These are phyloP conservation scores for Paracanthobrama guichenoti DNA, from an alignment of 2,113 vertebrate genomes.

Conservation along the genomic window DNA sequence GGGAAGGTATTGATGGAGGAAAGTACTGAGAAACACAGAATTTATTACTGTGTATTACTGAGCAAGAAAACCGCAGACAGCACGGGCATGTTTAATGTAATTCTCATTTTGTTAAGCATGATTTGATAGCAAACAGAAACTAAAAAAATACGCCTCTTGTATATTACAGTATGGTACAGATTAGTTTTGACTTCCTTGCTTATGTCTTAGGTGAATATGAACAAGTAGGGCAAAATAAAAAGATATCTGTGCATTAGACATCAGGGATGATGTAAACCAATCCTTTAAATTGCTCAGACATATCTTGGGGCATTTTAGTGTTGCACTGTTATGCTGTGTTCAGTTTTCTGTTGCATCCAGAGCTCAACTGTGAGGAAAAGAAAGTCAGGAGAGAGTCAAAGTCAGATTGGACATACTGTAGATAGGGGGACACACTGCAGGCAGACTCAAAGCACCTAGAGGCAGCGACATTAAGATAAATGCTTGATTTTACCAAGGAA, in stretches of 20 bases:
- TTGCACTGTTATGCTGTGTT: not conserved
- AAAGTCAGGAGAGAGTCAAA: not conserved
- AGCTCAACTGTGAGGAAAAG: not conserved
- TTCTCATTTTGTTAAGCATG: not conserved
- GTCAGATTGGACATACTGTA: not conserved
- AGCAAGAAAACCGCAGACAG: not conserved
- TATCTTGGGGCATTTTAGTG: not conserved
- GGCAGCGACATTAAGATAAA: not conserved
- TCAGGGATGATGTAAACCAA: not conserved
- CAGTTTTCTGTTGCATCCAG: not conserved
- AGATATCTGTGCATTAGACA: not conserved
- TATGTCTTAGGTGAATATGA: not conserved
- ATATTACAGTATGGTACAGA: too few relatives aligned
- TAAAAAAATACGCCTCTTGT: not conserved
- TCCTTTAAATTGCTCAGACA: not conserved
- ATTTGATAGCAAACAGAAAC: not conserved
- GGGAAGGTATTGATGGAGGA: not conserved
- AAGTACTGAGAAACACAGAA: not conserved
- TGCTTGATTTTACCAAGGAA: not conserved
- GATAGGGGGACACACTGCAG: not conserved
- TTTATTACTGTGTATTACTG: constrained; percentile 3
- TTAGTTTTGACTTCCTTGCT: too few relatives aligned
- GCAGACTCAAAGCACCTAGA: not conserved
- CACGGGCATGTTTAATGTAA: not conserved
- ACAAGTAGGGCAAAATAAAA: not conserved